Base-by-base conservation (phyloP, 2,113 vertebrate genomes). In the Antennarius striatus region DNA sequence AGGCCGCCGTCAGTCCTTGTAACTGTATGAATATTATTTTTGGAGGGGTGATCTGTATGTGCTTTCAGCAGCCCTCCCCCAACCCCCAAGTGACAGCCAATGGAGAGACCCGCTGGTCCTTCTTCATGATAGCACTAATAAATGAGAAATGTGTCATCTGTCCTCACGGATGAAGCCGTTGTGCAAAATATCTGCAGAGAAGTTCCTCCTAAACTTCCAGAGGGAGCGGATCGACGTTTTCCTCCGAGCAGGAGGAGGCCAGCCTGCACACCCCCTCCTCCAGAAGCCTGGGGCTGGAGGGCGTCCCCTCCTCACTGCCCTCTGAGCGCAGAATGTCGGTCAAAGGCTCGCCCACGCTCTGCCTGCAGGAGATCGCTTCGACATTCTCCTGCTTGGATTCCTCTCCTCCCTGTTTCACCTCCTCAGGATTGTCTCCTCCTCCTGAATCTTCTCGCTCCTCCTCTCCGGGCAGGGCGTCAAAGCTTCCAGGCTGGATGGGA, bases 171-270 rank as follows among this genome's bases (percentile, higher is more conserved):
- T 80, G 77, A 88, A 89, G 85, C 83, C 87, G 63, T 91, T 93
- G 92, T 94, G 93, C 93, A 94, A 94, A 94, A 93, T 80, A 86
- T 92, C 88, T 89, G 90, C 91, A 80, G 87, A 86, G 85, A 84
- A 65, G 73, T 81, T 75, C 40, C 71, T 57, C 42, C 73, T 92
- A 92, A 79, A 87, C 88, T 65, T 92, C 88, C 32, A 88, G 73
- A 64, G 86, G 87, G 74, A 83, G 90, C 45, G 72, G 88, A 63
- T 80, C 54, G 82, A 36, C 32, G 32, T 36, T 36, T 36, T 7
- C 32, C 32, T 78, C 85, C 43, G 64, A 32, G 79, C 73, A 77
- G 28, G 76, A 79, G 17, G 73, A 48, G 49, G 75, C 72, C 10
- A 56, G 81, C n/a, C 86, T 84, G 79, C 83, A 70, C 39, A 58